Evolutionary conservation across 2,113 vertebrate species (phyloP), one percentile per base, ranked within the genome.

Genomic region (Empidonax traillii): DNA sequence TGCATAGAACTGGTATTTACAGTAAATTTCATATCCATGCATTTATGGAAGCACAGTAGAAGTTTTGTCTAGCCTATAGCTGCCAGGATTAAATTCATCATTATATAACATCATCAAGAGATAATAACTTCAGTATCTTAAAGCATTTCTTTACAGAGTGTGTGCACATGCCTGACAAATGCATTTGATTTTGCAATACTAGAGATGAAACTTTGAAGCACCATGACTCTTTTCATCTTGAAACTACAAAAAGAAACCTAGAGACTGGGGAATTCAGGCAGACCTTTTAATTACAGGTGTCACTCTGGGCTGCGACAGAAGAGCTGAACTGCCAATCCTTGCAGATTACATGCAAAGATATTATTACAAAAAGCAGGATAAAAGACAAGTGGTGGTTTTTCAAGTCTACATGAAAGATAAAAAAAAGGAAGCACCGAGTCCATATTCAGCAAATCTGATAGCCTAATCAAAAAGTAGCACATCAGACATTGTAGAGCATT

Each of bases 251-350:
- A 15, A 85, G 77, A 92, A 87, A 76, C 22, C 24, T 51, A 35
- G n/a, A 87, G 47, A 77, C 31, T 39, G 35, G 23, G 37, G n/a
- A 84, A 85, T 59, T 83, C 65, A 87, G 67, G 52, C 58, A 90
- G 71, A 83, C 51, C 81, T 94, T 93, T 96, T 93, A 90, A 96
- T 83, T 94, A 88, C 89, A 81, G 52, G 81, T 94, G 79, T 77
- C 88, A 95, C 67, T 69, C 59, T 49, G 47, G 71, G 39, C 74
- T 77, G 65, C 2, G 5, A 89, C 47, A 76, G 80, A 76, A 84
- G 47, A 76, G 37, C 17, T 89, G 82, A 86, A 83, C 47, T 89
- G 71, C 66, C 87, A 96, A n/a, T 69, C 47, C 81, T 68, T 37
- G 55, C 46, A 87, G 61, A 91, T 67, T 89, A 95, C 69, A 89